phyloP scores from a whole-genome alignment of 2,113 vertebrate genomes.

The Willisornis vidua region DNA sequence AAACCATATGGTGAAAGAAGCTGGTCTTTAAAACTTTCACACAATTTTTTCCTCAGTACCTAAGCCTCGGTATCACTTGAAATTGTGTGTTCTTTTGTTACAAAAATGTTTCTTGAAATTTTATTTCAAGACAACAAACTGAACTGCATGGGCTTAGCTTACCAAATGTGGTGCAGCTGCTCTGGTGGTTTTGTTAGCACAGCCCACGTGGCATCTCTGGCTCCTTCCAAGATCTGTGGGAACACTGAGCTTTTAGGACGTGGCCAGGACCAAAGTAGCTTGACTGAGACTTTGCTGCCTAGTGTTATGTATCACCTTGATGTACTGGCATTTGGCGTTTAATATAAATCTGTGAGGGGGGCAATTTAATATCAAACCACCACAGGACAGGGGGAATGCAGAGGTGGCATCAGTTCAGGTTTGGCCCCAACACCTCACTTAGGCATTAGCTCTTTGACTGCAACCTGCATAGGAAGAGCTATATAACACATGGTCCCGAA shows the following conservation, averaged over 20 bases:
- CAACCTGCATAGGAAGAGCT: not conserved
- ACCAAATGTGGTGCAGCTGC: not conserved
- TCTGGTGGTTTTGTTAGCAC: not conserved
- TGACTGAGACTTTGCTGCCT: not conserved
- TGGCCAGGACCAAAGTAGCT: not conserved
- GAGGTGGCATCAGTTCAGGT: not conserved
- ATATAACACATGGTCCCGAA: not conserved
- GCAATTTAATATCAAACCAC: not conserved
- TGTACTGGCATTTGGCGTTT: not conserved
- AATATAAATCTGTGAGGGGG: not conserved
- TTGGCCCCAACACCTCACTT: not conserved
- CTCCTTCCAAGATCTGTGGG: not conserved
- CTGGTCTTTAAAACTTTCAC: not conserved
- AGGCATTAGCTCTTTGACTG: not conserved
- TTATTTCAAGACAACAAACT: not conserved
- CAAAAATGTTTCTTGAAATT: not conserved
- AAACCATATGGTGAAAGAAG: not conserved
- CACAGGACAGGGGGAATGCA: not conserved
- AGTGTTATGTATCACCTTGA: not conserved
- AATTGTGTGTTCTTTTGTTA: not conserved
- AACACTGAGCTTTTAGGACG: not conserved
- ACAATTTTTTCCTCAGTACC: not conserved
- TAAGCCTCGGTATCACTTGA: not conserved
- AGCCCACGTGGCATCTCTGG: not conserved
- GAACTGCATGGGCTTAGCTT: not conserved